These are phyloP conservation scores for Harpagoxenus sublaevis DNA, from an alignment of 2,888 invertebrate species.

Conservation along the genomic window DNA sequence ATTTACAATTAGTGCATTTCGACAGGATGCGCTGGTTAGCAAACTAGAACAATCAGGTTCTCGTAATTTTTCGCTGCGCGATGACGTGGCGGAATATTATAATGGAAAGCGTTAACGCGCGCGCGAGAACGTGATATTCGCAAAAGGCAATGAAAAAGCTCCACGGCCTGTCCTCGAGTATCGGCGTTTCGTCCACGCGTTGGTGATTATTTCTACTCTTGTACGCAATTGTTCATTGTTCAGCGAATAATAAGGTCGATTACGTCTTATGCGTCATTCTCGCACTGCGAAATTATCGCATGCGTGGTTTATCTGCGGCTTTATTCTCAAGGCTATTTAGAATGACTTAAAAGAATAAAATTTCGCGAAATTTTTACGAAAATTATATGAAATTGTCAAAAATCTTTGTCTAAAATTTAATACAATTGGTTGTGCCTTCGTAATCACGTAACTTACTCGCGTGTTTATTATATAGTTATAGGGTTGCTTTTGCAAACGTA, in stretches of 20 bases:
- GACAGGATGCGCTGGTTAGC: constrained; percentile 48
- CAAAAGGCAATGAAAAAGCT: constrained; percentile 36
- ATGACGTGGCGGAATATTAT: constrained; percentile 43
- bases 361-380: background rate
- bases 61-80: background rate
- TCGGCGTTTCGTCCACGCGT: constrained; percentile 68
- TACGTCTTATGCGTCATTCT: constrained; percentile 74
- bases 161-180: constrained; percentile 66
- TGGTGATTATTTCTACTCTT: constrained; percentile 74
- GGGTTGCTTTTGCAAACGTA: background rate
- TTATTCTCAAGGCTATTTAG: constrained; percentile 16
- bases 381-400: background rate
- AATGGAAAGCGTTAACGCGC: constrained; percentile 47
- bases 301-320: constrained; percentile 46
- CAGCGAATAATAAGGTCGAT: constrained; percentile 78
- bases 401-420: background rate
- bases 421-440: background rate
- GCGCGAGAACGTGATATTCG: constrained; percentile 43
- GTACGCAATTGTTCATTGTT: constrained; percentile 77
- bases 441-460: background rate
- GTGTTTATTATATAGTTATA: background rate
- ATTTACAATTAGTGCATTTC: constrained; percentile 43
- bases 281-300: constrained; percentile 60
- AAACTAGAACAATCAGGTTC: background rate
- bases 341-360: background rate